Conservation (phyloP, 2,113 vertebrate genomes). For the Gobio gobio region DNA sequence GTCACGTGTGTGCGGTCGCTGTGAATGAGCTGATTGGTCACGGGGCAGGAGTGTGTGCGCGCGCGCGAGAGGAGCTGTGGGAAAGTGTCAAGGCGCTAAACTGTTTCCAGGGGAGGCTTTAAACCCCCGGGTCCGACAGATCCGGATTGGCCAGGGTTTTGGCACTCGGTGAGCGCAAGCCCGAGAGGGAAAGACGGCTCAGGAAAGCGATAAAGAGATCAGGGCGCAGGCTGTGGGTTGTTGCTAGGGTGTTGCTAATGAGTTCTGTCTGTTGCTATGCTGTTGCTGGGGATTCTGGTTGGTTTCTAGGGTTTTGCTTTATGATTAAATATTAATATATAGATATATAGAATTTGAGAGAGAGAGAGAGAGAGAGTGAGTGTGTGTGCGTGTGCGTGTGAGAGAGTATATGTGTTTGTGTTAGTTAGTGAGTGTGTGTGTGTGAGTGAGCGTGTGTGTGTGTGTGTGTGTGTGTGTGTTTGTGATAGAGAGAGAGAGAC, state of each 20-base stretch:
- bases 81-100: slow-evolving; percentile 82
- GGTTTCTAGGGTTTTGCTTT: background rate
- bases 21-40: slow-evolving; percentile 94
- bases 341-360: background rate
- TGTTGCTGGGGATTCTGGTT: background rate
- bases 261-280: too few relatives aligned
- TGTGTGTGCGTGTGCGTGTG: slow-evolving; percentile 45
- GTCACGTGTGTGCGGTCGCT: slow-evolving; percentile 96
- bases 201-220: background rate
- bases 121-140: background rate
- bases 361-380: background rate
- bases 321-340: background rate
- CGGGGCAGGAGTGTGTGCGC: slow-evolving; percentile 86
- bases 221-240: too few relatives aligned
- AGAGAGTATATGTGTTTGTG: background rate
- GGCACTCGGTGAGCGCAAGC: background rate
- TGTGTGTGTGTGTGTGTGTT: background rate
- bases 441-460: background rate
- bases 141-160: background rate
- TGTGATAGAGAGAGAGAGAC: too few relatives aligned
- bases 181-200: background rate
- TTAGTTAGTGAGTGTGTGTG: slow-evolving; percentile 73
- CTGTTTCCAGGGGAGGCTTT: slow-evolving; percentile 78
- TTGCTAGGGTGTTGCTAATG: too few relatives aligned
- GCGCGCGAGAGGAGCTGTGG: slow-evolving; percentile 79